A percentile compares a stretch with the other conserved stretches of the same genome.
Evolutionary conservation across 2,888 invertebrate genomes (phyloP).

Genomic region (Siphlonurus alternatus): DNA sequence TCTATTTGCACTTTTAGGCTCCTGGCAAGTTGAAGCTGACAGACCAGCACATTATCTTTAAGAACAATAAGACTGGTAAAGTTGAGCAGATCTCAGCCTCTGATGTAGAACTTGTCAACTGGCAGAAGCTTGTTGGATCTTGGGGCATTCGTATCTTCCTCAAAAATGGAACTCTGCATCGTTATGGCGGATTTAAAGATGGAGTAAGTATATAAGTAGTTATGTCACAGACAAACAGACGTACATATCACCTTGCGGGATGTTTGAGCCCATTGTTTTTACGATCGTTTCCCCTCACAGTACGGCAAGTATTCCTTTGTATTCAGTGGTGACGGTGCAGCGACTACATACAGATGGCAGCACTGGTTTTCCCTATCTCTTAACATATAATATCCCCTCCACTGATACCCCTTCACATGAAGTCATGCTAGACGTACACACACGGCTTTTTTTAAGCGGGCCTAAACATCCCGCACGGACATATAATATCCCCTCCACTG

Average conservation of each 20-base stretch:
- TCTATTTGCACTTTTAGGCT: conserved; percentile 37
- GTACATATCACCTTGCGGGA: too few species aligned
- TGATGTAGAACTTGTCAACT: conserved; percentile 82
- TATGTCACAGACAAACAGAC: background rate
- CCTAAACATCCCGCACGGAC: too few species aligned
- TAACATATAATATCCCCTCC: too few species aligned
- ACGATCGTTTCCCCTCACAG: too few species aligned
- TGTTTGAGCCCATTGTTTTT: too few species aligned
- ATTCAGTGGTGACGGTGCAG: too few species aligned
- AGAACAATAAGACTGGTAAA: conserved; percentile 92
- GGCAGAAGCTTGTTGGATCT: conserved; percentile 79
- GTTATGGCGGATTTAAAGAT: conserved; percentile 90
- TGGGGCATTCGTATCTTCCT: conserved; percentile 81
- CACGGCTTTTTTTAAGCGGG: background rate
- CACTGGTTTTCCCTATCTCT: too few species aligned
- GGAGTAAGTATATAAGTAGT: conserved; percentile 33
- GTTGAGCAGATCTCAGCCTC: conserved; percentile 71
- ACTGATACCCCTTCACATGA: too few species aligned
- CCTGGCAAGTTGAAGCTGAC: conserved; percentile 84
- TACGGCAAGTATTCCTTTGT: too few species aligned
- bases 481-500: too few species aligned
- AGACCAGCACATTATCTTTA: conserved; percentile 78
- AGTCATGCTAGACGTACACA: too few species aligned
- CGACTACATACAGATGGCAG: too few species aligned
- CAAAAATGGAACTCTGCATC: conserved; percentile 74